A percentile compares a stretch with the other conserved stretches of the same genome.
Conservation (phyloP, 2,113 vertebrate genomes). For the Sylvilagus bachmani region DNA sequence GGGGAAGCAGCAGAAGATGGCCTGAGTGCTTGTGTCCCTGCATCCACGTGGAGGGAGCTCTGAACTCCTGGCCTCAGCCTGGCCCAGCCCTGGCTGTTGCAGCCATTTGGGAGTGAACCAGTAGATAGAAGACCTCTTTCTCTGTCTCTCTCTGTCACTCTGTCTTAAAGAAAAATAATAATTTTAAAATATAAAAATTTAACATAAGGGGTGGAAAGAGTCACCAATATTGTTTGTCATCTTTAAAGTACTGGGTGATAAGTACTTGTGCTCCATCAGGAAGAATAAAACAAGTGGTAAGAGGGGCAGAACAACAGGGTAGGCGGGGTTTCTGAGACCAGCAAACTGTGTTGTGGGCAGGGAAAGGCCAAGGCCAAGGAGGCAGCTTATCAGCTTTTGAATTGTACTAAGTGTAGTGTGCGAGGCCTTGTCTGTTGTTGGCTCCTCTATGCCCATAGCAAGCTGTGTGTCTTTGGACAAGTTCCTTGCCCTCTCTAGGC, state of each 20-base stretch:
- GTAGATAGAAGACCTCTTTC: too few species aligned
- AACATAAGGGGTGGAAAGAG: background rate
- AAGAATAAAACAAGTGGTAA: background rate
- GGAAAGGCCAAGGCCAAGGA: background rate
- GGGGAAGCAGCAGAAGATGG: too few species aligned
- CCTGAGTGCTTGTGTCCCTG: too few species aligned
- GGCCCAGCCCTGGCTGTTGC: too few species aligned
- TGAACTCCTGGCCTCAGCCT: too few species aligned
- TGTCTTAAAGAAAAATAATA: too few species aligned
- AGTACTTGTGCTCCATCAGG: background rate
- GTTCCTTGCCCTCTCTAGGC: constrained; percentile 40
- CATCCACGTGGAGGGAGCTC: too few species aligned
- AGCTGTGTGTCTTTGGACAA: constrained; percentile 40
- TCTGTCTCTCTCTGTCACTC: too few species aligned
- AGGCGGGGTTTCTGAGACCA: background rate
- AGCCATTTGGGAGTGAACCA: too few species aligned
- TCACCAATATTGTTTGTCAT: background rate
- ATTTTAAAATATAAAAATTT: too few species aligned
- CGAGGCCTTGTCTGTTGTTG: background rate
- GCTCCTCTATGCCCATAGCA: background rate
- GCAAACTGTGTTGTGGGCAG: too few species aligned
- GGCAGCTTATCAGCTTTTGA: background rate
- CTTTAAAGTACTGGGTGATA: background rate
- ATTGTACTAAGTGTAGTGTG: fast-evolving
- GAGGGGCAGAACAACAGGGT: background rate